Conservation (phyloP, 2,113 vertebrate genomes). For the Oceanites oceanicus region DNA sequence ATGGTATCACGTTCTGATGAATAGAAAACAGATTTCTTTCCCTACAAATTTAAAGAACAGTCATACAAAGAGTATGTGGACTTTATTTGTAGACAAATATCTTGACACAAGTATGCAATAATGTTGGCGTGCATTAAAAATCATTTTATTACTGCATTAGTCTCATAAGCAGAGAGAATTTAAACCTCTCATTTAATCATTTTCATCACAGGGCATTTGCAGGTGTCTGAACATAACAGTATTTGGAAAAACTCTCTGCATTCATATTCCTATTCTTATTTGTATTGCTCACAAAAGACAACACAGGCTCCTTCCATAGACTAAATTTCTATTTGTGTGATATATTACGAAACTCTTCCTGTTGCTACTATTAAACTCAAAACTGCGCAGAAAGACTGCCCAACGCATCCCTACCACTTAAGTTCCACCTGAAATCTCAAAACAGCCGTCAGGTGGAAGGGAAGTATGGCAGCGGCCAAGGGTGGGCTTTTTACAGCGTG, state of each 20-base stretch:
- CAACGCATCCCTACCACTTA: not conserved
- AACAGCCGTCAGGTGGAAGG: not conserved
- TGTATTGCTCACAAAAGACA: not conserved
- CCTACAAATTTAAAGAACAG: not conserved
- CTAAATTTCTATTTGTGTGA: not conserved
- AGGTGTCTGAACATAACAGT: not conserved
- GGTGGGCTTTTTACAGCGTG: not conserved
- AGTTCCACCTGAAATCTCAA: constrained; percentile 22
- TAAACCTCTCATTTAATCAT: not conserved
- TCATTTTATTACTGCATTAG: not conserved
- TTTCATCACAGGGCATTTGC: not conserved
- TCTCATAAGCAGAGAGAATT: not conserved
- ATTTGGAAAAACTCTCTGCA: not conserved
- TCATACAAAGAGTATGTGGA: not conserved
- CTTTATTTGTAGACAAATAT: not conserved
- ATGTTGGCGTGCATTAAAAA: not conserved
- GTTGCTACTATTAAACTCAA: not conserved
- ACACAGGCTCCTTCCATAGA: not conserved
- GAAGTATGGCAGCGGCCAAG: not conserved
- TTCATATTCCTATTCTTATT: not conserved
- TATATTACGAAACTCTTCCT: not conserved
- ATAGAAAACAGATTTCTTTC: not conserved
- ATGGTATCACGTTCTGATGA: not conserved
- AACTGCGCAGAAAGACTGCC: not conserved
- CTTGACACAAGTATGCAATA: rapidly evolving